Evolutionary conservation across 2,888 invertebrate genomes (phyloP).

Genomic region (Drosophila subsilvestris): DNA sequence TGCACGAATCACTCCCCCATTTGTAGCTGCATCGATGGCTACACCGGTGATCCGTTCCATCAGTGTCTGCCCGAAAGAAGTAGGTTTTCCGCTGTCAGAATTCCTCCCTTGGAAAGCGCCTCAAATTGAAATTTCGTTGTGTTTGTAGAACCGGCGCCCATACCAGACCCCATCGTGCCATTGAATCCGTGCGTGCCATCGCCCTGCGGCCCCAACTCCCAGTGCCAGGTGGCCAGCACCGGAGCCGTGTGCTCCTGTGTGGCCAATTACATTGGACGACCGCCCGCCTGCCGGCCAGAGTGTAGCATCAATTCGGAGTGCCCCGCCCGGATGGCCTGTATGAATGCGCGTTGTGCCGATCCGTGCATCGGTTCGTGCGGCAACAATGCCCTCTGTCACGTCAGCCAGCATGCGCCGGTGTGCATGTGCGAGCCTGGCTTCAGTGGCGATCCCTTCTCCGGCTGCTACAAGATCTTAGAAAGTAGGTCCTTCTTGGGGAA

Average conservation of each 20-base stretch:
- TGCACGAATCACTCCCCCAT: constrained; percentile 91
- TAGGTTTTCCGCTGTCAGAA: constrained; percentile 68
- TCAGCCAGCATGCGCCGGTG: constrained; percentile 85
- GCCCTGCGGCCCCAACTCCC: constrained; percentile 88
- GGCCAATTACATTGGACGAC: constrained; percentile 86
- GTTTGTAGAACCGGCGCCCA: constrained; percentile 69
- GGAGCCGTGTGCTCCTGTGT: constrained; percentile 87
- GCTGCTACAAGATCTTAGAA: constrained; percentile 84
- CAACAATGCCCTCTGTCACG: constrained; percentile 87
- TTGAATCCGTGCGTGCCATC: constrained; percentile 87
- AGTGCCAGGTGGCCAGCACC: constrained; percentile 85
- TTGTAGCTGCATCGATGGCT: constrained; percentile 88
- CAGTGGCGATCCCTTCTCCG: constrained; percentile 87
- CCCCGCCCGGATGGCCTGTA: constrained; percentile 85
- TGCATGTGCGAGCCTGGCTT: constrained; percentile 85
- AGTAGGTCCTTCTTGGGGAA: constrained; percentile 83
- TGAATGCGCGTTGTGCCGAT: constrained; percentile 85
- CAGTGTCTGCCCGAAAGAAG: constrained; percentile 86
- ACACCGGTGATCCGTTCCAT: constrained; percentile 91
- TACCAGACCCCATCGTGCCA: constrained; percentile 74
- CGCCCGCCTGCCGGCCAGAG: constrained; percentile 88
- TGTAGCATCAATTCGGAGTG: constrained; percentile 87
- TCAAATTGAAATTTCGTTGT: constrained; percentile 6
- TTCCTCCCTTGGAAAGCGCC: not conserved
- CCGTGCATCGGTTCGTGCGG: constrained; percentile 89